phyloP scores from a whole-genome alignment of 2,113 vertebrate genomes.

The Psammodynastes pulverulentus region DNA sequence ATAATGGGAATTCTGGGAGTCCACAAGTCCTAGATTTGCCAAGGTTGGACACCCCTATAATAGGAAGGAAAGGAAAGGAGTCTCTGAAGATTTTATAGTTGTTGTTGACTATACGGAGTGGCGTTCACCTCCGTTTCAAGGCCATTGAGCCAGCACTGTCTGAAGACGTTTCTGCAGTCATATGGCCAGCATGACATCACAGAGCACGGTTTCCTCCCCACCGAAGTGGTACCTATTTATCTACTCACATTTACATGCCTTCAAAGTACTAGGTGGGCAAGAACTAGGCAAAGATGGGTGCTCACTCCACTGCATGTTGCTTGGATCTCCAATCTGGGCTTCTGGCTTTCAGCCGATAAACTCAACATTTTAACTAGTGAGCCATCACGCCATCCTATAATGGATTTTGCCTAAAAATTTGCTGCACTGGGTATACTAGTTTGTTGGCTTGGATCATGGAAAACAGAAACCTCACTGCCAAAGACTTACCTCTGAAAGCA shows the following conservation, averaged over 20 bases:
- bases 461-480: background rate
- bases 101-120: background rate
- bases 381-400: background rate
- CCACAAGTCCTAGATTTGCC: background rate
- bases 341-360: background rate
- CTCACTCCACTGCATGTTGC: background rate
- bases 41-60: background rate
- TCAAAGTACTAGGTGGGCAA: no score
- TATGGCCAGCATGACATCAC: background rate
- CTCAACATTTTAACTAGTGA: background rate
- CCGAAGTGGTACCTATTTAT: background rate
- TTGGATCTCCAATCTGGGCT: background rate
- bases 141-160: background rate
- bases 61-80: background rate
- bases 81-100: background rate
- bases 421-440: background rate
- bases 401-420: background rate
- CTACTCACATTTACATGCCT: background rate
- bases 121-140: background rate
- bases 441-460: background rate
- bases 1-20: background rate
- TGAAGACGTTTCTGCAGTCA: background rate
- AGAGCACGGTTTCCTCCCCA: background rate
- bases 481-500: slow-evolving; percentile 88
- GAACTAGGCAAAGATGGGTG: background rate